Evolutionary conservation across 1,140 invertebrate genomes (phyloP), one percentile per base, ranked within the genome.

Genomic region (Ephestia elutella): DNA sequence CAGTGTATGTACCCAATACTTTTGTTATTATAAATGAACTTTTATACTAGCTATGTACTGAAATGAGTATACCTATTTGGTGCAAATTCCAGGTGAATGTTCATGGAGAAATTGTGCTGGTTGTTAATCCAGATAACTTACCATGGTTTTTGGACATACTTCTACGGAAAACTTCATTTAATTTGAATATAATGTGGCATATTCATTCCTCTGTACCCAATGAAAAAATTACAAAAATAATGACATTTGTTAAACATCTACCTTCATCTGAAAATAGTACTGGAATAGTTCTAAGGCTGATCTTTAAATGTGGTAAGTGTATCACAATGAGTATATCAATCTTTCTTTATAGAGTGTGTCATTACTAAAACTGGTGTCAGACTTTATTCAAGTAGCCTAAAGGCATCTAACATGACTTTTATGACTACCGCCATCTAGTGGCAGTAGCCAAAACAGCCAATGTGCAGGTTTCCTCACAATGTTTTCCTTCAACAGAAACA

Each of bases 271-370:
- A 59, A 49, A 55, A 54, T 63, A 57, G 62, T 19, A 53, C 58
- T 17, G 77, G 89, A 66, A 65, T 94, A 19, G 90, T 92, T 62
- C 59, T 95, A 5, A 91, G 90, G 63, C 75, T 96, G 61, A 94
- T 96, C 75, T 96, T 94, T 92, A 95, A 94, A 90, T 84, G 92
- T 85, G 91, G 94, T 95, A 91, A 90, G 86, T 60, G 53, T 59
- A 15, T 62, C 49, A 50, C 5, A 50, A 21, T 50, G 1, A 50
- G 1, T 49, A 49, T 11, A 4, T 49, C 5, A 49, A 17, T 49
- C 17, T 18, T 2, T 21, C 20, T 21, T 20, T 20, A 50, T 19
- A 21, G 3, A 10, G 7, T n/a, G n/a, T n/a, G n/a, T n/a, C n/a
- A n/a, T n/a, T n/a, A n/a, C n/a, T n/a, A n/a, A n/a, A n/a, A n/a